A percentile compares a stretch with the other conserved stretches of the same genome.
Evolutionary conservation across 2,888 invertebrate species (phyloP).

Genomic region (Mythimna loreyi): DNA sequence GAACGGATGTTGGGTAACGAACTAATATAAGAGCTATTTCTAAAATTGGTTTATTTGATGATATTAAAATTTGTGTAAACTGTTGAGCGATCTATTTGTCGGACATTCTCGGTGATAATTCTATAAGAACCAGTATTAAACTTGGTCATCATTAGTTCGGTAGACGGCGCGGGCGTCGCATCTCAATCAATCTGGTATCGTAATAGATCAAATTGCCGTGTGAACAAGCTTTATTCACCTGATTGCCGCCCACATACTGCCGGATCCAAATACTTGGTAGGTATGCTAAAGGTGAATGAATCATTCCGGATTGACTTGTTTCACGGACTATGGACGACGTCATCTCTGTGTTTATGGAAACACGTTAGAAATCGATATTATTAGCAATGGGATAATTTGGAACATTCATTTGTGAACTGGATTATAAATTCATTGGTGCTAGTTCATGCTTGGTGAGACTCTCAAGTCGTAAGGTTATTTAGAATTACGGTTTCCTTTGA

Average conservation of each 20-base stretch:
- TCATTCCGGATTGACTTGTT: constrained; percentile 68
- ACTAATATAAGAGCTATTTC: constrained; percentile 11
- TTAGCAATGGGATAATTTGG: constrained; percentile 46
- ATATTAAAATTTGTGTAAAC: constrained; percentile 31
- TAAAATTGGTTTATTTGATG: constrained; percentile 29
- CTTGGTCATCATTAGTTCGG: constrained; percentile 67
- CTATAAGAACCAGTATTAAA: constrained; percentile 66
- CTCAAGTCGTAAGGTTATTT: background rate
- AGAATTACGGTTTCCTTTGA: constrained; percentile 4
- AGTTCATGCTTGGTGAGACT: constrained; percentile 5
- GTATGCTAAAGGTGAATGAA: constrained; percentile 71
- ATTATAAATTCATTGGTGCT: constrained; percentile 16
- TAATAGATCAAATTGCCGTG: constrained; percentile 80
- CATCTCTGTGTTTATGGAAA: constrained; percentile 64
- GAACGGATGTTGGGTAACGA: constrained; percentile 1
- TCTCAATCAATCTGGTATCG: constrained; percentile 77
- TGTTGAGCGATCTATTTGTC: constrained; percentile 20
- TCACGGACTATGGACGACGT: constrained; percentile 63
- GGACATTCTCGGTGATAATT: constrained; percentile 50
- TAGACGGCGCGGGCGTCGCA: constrained; percentile 68
- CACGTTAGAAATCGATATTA: constrained; percentile 56
- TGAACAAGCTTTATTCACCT: constrained; percentile 79
- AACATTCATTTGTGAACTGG: constrained; percentile 32
- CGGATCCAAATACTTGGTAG: constrained; percentile 69
- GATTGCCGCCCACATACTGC: constrained; percentile 76